A percentile compares a stretch with the other conserved stretches of the same genome.
Evolutionary conservation across 2,797 vertebrate species (phyloP).

Genomic region (Artibeus jamaicensis): DNA sequence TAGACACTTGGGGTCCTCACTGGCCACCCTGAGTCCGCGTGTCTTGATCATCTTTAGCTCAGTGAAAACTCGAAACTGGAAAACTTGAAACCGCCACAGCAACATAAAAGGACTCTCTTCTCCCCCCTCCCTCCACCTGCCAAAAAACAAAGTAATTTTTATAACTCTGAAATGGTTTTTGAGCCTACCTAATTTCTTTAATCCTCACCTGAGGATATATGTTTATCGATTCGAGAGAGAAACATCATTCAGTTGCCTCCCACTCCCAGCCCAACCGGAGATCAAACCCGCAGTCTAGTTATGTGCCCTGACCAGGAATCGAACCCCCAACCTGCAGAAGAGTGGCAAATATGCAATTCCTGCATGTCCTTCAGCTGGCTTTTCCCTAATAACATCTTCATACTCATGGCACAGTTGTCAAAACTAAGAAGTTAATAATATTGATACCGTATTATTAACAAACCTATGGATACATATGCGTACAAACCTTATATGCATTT

Average conservation of each 20-base stretch:
- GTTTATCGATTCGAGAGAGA: not conserved
- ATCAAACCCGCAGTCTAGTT: not conserved
- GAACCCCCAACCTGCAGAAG: not conserved
- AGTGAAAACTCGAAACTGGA: not conserved
- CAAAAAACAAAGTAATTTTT: not conserved
- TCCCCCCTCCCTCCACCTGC: rapidly evolving
- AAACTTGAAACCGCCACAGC: not conserved
- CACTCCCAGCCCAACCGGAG: not conserved
- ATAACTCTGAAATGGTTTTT: not conserved
- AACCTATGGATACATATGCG: no score
- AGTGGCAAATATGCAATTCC: not conserved
- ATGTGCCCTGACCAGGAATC: not conserved
- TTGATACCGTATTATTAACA: not conserved
- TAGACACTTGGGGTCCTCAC: not conserved
- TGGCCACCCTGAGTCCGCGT: not conserved
- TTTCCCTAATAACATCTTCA: not conserved
- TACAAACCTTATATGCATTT: not conserved
- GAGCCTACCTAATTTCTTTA: not conserved
- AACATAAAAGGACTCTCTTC: not conserved
- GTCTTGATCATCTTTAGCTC: not conserved
- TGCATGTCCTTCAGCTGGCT: not conserved
- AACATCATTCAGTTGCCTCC: not conserved
- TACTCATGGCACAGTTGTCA: not conserved
- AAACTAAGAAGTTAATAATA: not conserved
- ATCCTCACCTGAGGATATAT: not conserved